Conservation (phyloP, 2,113 vertebrate species). For the Grallaria varia region DNA sequence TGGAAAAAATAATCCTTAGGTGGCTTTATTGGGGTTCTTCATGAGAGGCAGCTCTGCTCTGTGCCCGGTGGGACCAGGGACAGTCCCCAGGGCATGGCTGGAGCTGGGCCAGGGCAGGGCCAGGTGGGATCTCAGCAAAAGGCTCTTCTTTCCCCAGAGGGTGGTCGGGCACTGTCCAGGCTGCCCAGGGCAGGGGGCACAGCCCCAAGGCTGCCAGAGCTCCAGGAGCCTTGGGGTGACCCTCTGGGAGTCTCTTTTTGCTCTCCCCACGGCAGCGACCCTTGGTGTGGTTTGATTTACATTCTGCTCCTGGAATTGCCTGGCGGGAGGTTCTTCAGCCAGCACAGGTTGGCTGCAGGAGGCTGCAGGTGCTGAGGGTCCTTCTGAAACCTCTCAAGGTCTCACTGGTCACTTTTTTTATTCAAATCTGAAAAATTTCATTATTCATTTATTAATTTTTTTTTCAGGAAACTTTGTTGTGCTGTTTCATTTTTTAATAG, state of each 20-base stretch:
- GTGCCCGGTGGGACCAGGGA: not conserved
- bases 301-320: not conserved
- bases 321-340: not conserved
- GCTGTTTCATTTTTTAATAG: fast-evolving
- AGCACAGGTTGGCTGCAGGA: not conserved
- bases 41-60: not conserved
- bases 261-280: fast-evolving
- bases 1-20: not conserved
- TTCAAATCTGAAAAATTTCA: not conserved
- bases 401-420: too few species aligned
- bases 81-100: not conserved
- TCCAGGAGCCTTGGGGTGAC: not conserved
- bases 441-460: fast-evolving
- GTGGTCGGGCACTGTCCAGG: not conserved
- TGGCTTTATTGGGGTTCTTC: too few species aligned
- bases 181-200: not conserved
- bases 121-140: not conserved
- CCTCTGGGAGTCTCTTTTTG: not conserved
- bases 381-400: not conserved
- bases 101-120: not conserved
- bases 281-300: fast-evolving
- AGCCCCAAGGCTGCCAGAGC: not conserved
- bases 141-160: not conserved
- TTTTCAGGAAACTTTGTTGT: not conserved
- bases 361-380: not conserved